Conservation (phyloP, 2,797 vertebrate genomes). For the Tinamus major region DNA sequence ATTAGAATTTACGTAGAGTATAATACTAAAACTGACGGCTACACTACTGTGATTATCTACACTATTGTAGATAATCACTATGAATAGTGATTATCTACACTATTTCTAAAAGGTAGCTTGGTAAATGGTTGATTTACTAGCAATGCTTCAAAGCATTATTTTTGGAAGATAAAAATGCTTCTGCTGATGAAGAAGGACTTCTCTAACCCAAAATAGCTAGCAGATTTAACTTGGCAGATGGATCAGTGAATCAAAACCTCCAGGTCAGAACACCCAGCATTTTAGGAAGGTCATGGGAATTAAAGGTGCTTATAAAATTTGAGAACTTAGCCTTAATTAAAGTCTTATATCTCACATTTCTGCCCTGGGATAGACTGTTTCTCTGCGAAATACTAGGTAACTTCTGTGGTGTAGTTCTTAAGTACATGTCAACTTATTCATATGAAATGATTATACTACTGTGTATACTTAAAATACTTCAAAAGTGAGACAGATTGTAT, state of each 20-base stretch:
- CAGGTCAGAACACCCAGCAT: neutral
- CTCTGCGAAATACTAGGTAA: neutral
- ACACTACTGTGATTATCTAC: slow-evolving; percentile 23
- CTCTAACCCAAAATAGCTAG: neutral
- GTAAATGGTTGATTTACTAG: slow-evolving; percentile 31
- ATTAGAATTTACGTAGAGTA: neutral
- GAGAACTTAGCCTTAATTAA: neutral
- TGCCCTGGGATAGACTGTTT: neutral
- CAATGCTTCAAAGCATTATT: slow-evolving; percentile 22
- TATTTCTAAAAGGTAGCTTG: slow-evolving; percentile 27
- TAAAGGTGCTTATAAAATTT: neutral
- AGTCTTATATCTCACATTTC: neutral
- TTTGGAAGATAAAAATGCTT: slow-evolving; percentile 13
- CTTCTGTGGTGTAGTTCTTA: neutral
- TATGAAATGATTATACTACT: neutral
- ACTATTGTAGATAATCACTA: too few species aligned
- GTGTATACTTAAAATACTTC: neutral
- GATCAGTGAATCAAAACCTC: neutral
- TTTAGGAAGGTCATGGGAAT: neutral
- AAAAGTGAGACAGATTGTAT: neutral
- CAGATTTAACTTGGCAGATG: neutral
- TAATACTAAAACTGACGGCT: slow-evolving; percentile 8
- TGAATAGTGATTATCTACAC: neutral
- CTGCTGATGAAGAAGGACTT: neutral
- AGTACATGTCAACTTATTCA: neutral